Evolutionary conservation across 2,888 invertebrate species (phyloP).

Genomic region (Amiota communis): DNA sequence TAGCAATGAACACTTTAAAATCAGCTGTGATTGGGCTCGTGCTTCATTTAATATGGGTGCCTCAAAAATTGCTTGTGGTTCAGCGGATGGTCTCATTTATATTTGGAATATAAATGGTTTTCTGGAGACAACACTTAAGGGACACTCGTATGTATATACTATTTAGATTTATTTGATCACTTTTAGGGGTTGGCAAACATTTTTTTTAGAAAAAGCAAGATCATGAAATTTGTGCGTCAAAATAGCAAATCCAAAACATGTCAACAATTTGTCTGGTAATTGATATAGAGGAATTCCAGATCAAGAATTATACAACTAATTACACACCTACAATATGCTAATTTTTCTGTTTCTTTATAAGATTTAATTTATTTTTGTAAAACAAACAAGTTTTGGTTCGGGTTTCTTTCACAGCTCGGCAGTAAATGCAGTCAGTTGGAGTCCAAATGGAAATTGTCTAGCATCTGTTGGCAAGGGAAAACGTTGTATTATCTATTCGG

Average conservation of each 20-base stretch:
- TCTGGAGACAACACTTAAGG: constrained; percentile 85
- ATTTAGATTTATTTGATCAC: not conserved
- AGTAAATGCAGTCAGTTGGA: constrained; percentile 92
- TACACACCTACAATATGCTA: constrained; percentile 30
- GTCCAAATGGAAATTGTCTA: constrained; percentile 85
- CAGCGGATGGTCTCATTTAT: constrained; percentile 91
- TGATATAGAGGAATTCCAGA: too few species aligned
- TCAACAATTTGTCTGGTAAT: too few species aligned
- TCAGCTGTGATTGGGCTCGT: constrained; percentile 94
- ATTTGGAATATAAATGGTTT: constrained; percentile 90
- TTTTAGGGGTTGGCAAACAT: not conserved
- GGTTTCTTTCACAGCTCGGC: constrained; percentile 80
- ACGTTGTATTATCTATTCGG: constrained; percentile 87
- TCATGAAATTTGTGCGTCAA: not conserved
- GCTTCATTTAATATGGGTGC: constrained; percentile 94
- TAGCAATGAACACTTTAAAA: constrained; percentile 96
- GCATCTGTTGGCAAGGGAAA: constrained; percentile 89
- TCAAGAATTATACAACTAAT: too few species aligned
- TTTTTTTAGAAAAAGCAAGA: constrained; percentile 13
- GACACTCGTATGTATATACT: constrained; percentile 83
- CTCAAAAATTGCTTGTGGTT: constrained; percentile 91
- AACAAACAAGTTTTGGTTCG: constrained; percentile 57
- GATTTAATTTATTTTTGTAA: too few species aligned
- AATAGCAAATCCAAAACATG: not conserved
- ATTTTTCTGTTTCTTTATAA: constrained; percentile 41